Evolutionary conservation across 2,113 vertebrate species (phyloP), one percentile per base, ranked within the genome.

Genomic region (Scolopax mira): DNA sequence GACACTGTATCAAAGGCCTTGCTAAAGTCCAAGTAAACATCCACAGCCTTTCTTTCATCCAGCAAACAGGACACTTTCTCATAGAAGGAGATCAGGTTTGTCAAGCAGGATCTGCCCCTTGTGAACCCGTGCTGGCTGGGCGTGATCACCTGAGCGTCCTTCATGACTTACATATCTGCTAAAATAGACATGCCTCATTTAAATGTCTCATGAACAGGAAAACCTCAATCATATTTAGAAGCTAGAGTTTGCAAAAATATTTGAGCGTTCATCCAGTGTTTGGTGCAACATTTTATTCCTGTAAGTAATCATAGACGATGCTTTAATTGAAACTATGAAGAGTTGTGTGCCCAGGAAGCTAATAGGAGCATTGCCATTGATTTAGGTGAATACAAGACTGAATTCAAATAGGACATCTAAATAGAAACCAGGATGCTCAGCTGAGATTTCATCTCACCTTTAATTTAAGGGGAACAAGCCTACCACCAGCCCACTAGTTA

Each of bases 341-440:
- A 44, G 15, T 8, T 37, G 30, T 6, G 41, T 27, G n/a, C 22
- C 72, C 18, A 46, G 48, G 22, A 75, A 72, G 25, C 23, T 11
- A 31, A 37, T 1, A 41, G 25, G 19, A 58, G 10, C 14, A 21
- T n/a, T 72, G 46, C 33, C 62, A 27, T 27, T 0, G 0, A 21
- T 52, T 46, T 42, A 2, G 1, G 30, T 4, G 10, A 69, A 18
- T 12, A 22, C 7, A 21, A 71, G 13, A 77, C n/a, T 5, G 8
- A 80, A 61, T 41, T 42, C 5, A 30, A 61, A 46, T 15, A 17
- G 37, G 30, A 27, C 18, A 57, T 27, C 22, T 25, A 28, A 51
- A 46, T 19, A 33, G 9, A 41, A 82, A 69, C 24, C 24, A 23
- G 8, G 18, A 13, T 23, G 46, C 22, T 64, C 33, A 27, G 4